phyloP scores from a whole-genome alignment of 37 sponge, comb jelly and placozoan species.

The Geodia barretti region DNA sequence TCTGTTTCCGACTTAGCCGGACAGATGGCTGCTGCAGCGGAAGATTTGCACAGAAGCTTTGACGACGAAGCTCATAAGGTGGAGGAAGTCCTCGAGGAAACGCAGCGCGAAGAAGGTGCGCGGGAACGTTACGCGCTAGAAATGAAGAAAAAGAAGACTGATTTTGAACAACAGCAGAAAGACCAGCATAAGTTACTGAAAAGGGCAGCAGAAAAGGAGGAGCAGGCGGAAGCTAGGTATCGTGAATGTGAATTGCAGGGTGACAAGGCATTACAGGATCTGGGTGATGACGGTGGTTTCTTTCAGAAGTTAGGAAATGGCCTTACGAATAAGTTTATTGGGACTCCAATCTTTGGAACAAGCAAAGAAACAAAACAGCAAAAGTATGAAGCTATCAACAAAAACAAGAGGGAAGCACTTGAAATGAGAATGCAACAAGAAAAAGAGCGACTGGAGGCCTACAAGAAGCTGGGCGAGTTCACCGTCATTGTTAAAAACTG shows the following conservation, averaged over 20 bases:
- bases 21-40: constrained; percentile 54
- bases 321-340: background rate
- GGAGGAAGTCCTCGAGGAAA: constrained; percentile 1
- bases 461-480: constrained; percentile 25
- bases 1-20: constrained; percentile 38
- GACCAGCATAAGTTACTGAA: background rate
- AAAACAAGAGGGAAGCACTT: constrained; percentile 13
- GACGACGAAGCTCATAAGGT: constrained; percentile 32
- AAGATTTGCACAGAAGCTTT: constrained; percentile 55
- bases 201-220: constrained; percentile 7
- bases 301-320: constrained; percentile 12
- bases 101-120: background rate
- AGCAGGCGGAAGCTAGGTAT: constrained; percentile 9
- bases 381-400: background rate
- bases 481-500: constrained; percentile 20
- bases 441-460: constrained; percentile 22
- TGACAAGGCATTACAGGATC: background rate
- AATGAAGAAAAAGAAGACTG: constrained; percentile 1
- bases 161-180: constrained; percentile 18
- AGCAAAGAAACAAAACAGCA: background rate
- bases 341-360: background rate
- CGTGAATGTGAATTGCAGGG: constrained; percentile 16
- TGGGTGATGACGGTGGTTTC: background rate
- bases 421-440: constrained; percentile 5
- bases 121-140: background rate